Conservation (phyloP, 1,140 invertebrate genomes). For the Danaus plexippus region DNA sequence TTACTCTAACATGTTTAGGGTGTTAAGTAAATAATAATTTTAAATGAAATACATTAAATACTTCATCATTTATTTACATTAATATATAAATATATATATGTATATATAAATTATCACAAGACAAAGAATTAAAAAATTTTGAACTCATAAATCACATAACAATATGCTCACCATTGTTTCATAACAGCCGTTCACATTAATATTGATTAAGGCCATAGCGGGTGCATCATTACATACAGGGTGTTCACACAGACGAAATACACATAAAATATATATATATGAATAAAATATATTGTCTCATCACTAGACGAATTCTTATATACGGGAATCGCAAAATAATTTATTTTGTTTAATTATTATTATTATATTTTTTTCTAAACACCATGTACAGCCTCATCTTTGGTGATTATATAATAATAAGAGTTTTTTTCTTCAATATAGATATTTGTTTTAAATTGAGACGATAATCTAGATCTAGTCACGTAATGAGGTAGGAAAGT, state of each 20-base stretch:
- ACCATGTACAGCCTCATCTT: constrained; percentile 60
- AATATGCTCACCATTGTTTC: constrained; percentile 56
- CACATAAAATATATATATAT: constrained; percentile 28
- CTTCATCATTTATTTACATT: constrained; percentile 67
- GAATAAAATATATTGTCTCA: constrained; percentile 55
- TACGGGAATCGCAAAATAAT: constrained; percentile 5
- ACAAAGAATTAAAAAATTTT: constrained; percentile 64
- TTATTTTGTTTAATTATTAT: too few relatives aligned
- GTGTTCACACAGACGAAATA: too few relatives aligned
- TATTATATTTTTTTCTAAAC: constrained; percentile 10
- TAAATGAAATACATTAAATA: constrained; percentile 29
- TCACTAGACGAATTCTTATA: constrained; percentile 30
- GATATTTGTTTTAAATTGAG: constrained; percentile 12
- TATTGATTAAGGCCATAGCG: constrained; percentile 62
- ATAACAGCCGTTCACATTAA: constrained; percentile 53
- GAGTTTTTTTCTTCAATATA: constrained; percentile 32
- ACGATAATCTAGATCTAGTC: constrained; percentile 44
- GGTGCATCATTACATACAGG: constrained; percentile 27
- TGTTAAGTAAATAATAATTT: too few relatives aligned
- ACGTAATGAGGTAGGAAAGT: constrained; percentile 67
- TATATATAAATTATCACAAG: constrained; percentile 69
- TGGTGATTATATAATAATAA: constrained; percentile 51
- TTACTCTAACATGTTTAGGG: too few relatives aligned
- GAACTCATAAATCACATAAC: constrained; percentile 66
- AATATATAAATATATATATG: constrained; percentile 7